Base-by-base conservation (phyloP, 2,888 invertebrate species). In the Autographa gamma region DNA sequence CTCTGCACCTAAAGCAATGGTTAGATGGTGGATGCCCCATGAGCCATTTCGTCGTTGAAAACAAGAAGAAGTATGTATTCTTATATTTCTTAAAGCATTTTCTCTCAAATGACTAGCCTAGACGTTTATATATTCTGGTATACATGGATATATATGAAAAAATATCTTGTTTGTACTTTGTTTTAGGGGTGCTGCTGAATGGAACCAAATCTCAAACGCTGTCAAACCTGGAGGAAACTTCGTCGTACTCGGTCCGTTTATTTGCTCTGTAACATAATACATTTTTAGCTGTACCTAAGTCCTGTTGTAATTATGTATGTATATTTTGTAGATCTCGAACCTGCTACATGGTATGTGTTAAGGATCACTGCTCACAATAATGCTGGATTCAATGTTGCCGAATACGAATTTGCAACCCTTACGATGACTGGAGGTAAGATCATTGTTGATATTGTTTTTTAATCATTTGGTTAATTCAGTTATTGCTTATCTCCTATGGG, bases 1-100 rank as follows among this genome's bases (percentile, higher is more conserved):
- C 98, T 2, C 96, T 99, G 78, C 98, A 99, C 89, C 96, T 99
- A 83, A 98, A 97, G 87, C 98, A 99, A 76, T 99, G 99, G 99
- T 97, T 98, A 73, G 98, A 98, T 91, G 98, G 99, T 68, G 99
- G 99, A 73, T 99, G 99, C 90, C 98, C 98, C 19, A 99, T 99
- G 98, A 97, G 98, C 78, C 98, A 98, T 91, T 99, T 99, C 91
- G 98, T 99, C 77, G 98, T 99, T 63, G 98, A 99, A 93, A 98
- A 99, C 90, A 98, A 98, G 94, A 98, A 98, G 92, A 98, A 98
- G 98, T 98, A 73, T 82, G 87, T 31, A 60, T 32, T 60, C n/a
- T 60, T 34, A 5, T 43, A 13, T 58, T 18, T 38, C 38, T 38
- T 1, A 11, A 11, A 11, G 6, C 0, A 34, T 8, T 2, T 34